Percentiles rank a stretch among this genome's conserved stretches.
phyloP scores from a whole-genome alignment of 2,888 invertebrate genomes.

The Pachliopta kotzebuea region DNA sequence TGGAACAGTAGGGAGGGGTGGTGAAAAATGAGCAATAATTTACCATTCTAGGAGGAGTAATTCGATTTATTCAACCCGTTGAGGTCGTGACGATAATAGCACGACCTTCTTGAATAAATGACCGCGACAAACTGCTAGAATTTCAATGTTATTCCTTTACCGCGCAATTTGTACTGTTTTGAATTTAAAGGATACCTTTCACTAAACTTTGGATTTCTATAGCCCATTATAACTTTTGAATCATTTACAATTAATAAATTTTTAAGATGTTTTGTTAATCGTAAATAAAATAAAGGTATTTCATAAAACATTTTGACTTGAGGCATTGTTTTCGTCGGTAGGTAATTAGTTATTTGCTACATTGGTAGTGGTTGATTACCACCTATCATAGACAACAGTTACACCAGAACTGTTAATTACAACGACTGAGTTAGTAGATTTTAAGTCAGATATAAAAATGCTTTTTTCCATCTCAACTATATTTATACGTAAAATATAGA shows the following conservation, averaged over 20 bases:
- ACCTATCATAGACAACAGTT: no score
- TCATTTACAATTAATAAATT: background rate
- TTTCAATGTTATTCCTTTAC: conserved; percentile 49
- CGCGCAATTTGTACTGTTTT: conserved; percentile 30
- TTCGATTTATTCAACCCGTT: conserved; percentile 77
- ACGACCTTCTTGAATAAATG: conserved; percentile 60
- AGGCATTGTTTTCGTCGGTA: no score
- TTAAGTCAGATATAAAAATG: no score
- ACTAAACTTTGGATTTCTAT: background rate
- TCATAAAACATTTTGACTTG: no score
- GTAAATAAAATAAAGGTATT: no score
- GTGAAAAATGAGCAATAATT: conserved; percentile 56
- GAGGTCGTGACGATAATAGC: conserved; percentile 54
- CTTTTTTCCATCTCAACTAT: no score
- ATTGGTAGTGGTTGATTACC: no score
- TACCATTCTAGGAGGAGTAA: conserved; percentile 78
- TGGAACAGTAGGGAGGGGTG: background rate
- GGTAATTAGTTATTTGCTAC: no score
- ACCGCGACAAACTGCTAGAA: conserved; percentile 57
- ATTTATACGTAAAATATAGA: background rate
- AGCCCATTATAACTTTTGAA: background rate
- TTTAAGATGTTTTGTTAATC: no score
- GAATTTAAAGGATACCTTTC: conserved; percentile 17
- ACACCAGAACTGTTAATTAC: no score
- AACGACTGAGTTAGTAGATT: no score